phyloP scores from a whole-genome alignment of 2,113 vertebrate genomes.

The Ceyx margarethae region DNA sequence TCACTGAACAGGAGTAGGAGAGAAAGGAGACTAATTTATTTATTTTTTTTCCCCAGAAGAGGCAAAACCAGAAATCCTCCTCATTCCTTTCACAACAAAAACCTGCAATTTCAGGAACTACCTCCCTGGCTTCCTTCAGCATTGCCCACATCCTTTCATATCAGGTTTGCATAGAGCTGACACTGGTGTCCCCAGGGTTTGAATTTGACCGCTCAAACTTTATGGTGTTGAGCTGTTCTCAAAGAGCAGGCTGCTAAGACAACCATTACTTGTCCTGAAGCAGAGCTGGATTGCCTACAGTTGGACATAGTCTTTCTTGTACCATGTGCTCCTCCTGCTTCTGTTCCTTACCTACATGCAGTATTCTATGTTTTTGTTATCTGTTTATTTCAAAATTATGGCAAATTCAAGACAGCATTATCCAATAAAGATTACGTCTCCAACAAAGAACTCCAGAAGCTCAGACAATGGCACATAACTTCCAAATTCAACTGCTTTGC shows the following conservation, averaged over 20 bases:
- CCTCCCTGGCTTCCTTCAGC: background rate
- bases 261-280: background rate
- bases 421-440: background rate
- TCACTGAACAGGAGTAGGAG: background rate
- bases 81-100: background rate
- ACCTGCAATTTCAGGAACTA: background rate
- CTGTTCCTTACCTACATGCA: background rate
- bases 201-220: background rate
- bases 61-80: background rate
- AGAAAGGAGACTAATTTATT: background rate
- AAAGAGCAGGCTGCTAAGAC: background rate
- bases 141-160: background rate
- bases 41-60: background rate
- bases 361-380: background rate
- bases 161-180: background rate
- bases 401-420: background rate
- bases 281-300: background rate
- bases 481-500: background rate
- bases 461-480: background rate
- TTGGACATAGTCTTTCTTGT: background rate
- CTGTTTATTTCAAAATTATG: background rate
- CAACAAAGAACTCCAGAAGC: background rate
- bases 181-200: background rate
- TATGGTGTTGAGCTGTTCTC: background rate
- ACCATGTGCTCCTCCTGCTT: background rate